Conservation (phyloP, 2,888 invertebrate species). For the Strigamia transsilvanica region DNA sequence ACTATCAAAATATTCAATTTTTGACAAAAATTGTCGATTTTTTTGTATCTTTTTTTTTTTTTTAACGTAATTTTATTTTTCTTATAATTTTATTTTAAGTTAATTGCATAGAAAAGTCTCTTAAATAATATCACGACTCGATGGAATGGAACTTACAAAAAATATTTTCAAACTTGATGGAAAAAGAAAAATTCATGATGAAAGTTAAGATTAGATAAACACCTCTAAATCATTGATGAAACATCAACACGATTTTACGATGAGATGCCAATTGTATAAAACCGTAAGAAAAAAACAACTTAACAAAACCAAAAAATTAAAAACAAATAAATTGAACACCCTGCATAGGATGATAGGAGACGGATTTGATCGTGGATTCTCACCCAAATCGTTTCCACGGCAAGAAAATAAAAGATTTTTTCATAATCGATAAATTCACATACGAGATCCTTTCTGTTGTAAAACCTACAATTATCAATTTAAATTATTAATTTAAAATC, state of each 20-base stretch:
- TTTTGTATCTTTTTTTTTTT: not conserved
- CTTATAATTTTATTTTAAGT: not conserved
- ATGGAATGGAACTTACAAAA: conserved; percentile 29
- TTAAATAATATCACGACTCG: conserved; percentile 25
- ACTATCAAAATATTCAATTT: not conserved
- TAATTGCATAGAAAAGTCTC: conserved; percentile 36
- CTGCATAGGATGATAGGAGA: conserved; percentile 32
- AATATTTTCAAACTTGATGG: conserved; percentile 35
- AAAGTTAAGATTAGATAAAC: not conserved
- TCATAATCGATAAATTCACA: conserved; percentile 70
- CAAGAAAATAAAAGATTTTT: not conserved
- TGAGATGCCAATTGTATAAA: conserved; percentile 5
- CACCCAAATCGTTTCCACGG: conserved; percentile 5
- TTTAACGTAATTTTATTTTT: not conserved
- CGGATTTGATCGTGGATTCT: conserved; percentile 22
- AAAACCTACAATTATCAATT: conserved; percentile 70
- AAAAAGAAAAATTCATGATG: conserved; percentile 2
- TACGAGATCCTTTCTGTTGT: conserved; percentile 92
- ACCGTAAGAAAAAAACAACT: not conserved
- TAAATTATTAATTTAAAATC: conserved; percentile 10
- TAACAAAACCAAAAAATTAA: not conserved
- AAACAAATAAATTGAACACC: not conserved
- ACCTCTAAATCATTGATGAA: not conserved
- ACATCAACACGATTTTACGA: not conserved
- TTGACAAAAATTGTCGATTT: not conserved